A percentile compares a stretch with the other conserved stretches of the same genome.
These are phyloP conservation scores for Theretra japonica DNA, from an alignment of 2,888 invertebrate species.

Conservation along the genomic window DNA sequence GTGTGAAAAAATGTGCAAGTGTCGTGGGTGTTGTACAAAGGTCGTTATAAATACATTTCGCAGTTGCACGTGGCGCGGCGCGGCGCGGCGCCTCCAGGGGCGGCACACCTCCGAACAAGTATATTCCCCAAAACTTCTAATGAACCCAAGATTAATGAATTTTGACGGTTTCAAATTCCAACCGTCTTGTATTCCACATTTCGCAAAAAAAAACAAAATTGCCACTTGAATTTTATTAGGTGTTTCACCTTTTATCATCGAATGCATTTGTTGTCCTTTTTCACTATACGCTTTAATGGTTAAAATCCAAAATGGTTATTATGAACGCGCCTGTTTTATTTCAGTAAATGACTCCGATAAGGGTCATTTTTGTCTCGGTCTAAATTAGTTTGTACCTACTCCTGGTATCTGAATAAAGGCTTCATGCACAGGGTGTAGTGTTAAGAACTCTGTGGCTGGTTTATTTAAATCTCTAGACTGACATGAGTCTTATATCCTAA, in stretches of 20 bases:
- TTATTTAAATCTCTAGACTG: constrained; percentile 40
- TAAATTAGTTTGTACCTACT: constrained; percentile 6
- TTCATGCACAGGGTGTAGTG: background rate
- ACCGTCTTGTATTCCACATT: background rate
- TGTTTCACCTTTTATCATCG: constrained; percentile 26
- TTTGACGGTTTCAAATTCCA: constrained; percentile 29
- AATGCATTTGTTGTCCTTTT: constrained; percentile 10
- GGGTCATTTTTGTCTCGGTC: background rate
- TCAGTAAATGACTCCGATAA: constrained; percentile 1
- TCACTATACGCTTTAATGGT: background rate
- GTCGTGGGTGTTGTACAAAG: constrained; percentile 69
- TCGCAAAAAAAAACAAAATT: constrained; percentile 12
- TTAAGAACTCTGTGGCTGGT: constrained; percentile 31
- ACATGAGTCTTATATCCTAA: constrained; percentile 48
- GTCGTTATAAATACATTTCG: constrained; percentile 81
- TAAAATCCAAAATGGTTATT: constrained; percentile 4
- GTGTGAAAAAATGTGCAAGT: constrained; percentile 47
- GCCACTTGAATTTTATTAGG: constrained; percentile 28
- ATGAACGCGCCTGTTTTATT: background rate
- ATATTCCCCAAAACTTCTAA: constrained; percentile 64
- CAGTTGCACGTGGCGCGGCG: constrained; percentile 68
- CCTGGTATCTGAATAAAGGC: background rate
- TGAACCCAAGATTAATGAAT: constrained; percentile 55
- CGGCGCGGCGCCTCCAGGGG: constrained; percentile 51
- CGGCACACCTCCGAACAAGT: constrained; percentile 53